Evolutionary conservation across 2,888 invertebrate species (phyloP).

Genomic region (Homarus gammarus): DNA sequence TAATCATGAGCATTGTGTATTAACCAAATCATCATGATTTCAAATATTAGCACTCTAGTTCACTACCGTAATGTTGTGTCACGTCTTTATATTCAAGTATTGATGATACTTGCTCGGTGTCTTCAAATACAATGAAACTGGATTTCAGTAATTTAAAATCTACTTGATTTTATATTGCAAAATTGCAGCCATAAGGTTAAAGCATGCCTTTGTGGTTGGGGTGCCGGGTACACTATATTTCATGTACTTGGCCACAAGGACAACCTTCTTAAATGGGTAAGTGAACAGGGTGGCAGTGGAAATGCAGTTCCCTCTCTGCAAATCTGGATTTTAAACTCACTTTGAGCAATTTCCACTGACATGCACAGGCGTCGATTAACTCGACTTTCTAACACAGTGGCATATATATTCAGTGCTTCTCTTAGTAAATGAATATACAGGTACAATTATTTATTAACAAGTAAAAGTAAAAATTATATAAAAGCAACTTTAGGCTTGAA

Average conservation of each 20-base stretch:
- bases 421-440: neutral
- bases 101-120: neutral
- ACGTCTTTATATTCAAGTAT: neutral
- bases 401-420: neutral
- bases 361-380: neutral
- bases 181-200: neutral
- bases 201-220: neutral
- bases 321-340: neutral
- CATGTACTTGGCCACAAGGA: neutral
- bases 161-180: neutral
- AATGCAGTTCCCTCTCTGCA: neutral
- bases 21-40: constrained; percentile 14
- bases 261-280: neutral
- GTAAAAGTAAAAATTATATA: too few relatives aligned
- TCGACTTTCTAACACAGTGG: neutral
- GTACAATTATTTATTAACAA: too few relatives aligned
- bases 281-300: neutral
- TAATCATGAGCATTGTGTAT: constrained; percentile 64
- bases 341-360: constrained; percentile 7
- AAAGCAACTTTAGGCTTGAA: too few relatives aligned
- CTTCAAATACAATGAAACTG: neutral
- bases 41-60: constrained; percentile 7
- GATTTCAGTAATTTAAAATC: neutral
- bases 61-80: neutral
- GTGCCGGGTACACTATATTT: neutral